Evolutionary conservation across 2,113 vertebrate species (phyloP), one percentile per base, ranked within the genome.

Genomic region (Lucifuga dentata): DNA sequence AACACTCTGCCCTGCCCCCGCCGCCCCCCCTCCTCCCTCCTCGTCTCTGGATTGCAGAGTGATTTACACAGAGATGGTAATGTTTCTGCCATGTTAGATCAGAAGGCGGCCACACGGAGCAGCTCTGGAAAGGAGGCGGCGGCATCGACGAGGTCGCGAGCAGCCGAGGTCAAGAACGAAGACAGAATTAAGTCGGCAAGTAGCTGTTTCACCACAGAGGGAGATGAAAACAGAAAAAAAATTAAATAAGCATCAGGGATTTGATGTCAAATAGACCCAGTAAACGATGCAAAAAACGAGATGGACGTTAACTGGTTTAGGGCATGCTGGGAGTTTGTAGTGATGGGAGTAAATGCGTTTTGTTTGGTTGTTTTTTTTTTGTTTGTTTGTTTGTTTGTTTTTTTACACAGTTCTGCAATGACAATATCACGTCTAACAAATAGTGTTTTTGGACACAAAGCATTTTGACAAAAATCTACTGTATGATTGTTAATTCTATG

Each of bases 41-140:
- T 2, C 9, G 11, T 32, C 48, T 66, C 24, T 20, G 41, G 48
- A 59, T 68, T 38, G 33, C 17, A 51, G 52, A 59, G 32, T 32
- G 3, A 55, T 72, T 66, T 72, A 61, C 35, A 68, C 20, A 11
- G 52, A 59, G 33, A 74, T 21, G 52, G 26, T 67, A 63, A 59
- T 56, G 79, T 55, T 7, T 13, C 51, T 64, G 56, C 61, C 46
- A 26, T 45, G 62, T 60, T 68, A 24, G 39, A 40, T 60, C n/a
- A 26, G 46, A 53, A 40, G 46, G 51, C 55, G 56, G 64, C 5
- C 2, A 26, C 11, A 46, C 5, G 2, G 20, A 13, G 10, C n/a
- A n/a, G n/a, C n/a, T n/a, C n/a, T n/a, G n/a, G n/a, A n/a, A 8
- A 56, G 53, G 50, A 68, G 23, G 16, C n/a, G 5, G 21, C 16